Base-by-base conservation (phyloP, 1,140 invertebrate genomes). In the Macrocentrus cingulum region DNA sequence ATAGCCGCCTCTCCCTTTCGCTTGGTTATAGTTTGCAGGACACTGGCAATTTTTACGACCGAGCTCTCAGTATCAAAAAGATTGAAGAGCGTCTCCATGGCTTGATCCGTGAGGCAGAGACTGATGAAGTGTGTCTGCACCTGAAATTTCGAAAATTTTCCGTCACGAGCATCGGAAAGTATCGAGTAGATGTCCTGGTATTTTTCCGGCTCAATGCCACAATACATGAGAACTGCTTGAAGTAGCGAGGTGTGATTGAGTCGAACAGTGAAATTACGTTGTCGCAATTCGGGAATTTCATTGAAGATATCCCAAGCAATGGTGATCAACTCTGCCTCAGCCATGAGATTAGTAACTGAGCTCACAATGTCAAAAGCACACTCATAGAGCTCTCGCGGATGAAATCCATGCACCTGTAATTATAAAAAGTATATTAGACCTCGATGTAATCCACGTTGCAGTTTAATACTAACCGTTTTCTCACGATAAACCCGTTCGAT, bases 311-410 rank as follows among this genome's bases (percentile, higher is more conserved):
- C 90, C 78, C 86, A 86, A 0, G 88, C 84, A 19, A 93, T 81
- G 7, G 84, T 84, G n/a, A 95, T 76, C 0, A 96, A 71, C 72
- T 97, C 94, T 1, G 91, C 92, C 76, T 97, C 94, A 11, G 89
- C 84, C 71, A 95, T 82, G 6, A 90, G 76, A 61, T 86, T 84
- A 58, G 81, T 76, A 42, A 76, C 85, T 1, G 91, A 85, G 15
- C 88, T 89, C 8, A 97, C 88, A 60, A 97, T 94, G 74, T 98
- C 95, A 79, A 97, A 97, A 2, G 91, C 91, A 79, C 92, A 95
- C 76, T 97, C 94, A 56, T 89, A 89, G 4, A 92, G 82, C 79
- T 97, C 93, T 62, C 87, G 85, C 0, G 95, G 95, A 81, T 96
- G 92, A 66, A 91, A 89, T 6, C 91, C 91, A 65, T 85, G 85